A percentile compares a stretch with the other conserved stretches of the same genome.
Conservation (phyloP, 2,797 vertebrate species). For the Peromyscus eremicus region DNA sequence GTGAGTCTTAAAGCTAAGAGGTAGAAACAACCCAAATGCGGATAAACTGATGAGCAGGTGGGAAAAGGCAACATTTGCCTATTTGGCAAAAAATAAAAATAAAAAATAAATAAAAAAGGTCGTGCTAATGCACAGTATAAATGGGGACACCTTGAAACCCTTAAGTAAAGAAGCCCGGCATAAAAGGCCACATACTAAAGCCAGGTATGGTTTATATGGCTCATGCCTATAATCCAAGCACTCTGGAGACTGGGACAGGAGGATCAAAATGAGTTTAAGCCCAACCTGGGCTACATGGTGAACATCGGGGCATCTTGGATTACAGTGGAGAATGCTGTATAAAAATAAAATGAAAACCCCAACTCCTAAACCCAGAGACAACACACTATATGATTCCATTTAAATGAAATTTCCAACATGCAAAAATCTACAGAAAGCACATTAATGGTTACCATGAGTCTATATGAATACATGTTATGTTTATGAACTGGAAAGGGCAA, state of each 20-base stretch:
- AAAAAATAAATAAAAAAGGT: neutral
- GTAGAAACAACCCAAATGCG: neutral
- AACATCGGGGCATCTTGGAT: neutral
- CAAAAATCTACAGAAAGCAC: neutral
- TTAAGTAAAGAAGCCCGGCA: neutral
- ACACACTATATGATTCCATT: neutral
- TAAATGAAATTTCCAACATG: conserved; percentile 32
- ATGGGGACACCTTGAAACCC: neutral
- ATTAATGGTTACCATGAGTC: neutral
- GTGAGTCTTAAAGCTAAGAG: neutral
- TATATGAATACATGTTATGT: neutral
- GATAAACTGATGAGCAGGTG: neutral
- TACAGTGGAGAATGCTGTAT: neutral
- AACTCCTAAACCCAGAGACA: neutral
- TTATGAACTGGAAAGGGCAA: neutral
- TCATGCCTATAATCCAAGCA: neutral
- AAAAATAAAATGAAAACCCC: neutral
- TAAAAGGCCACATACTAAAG: neutral
- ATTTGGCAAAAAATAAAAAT: neutral
- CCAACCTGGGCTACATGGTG: neutral
- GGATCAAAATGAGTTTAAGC: neutral
- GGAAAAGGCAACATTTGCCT: neutral
- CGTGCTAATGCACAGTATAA: neutral
- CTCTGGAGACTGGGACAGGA: neutral
- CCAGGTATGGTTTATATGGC: neutral